Evolutionary conservation across 1,140 invertebrate species (phyloP).

Genomic region (Philopotamus ludificatus): DNA sequence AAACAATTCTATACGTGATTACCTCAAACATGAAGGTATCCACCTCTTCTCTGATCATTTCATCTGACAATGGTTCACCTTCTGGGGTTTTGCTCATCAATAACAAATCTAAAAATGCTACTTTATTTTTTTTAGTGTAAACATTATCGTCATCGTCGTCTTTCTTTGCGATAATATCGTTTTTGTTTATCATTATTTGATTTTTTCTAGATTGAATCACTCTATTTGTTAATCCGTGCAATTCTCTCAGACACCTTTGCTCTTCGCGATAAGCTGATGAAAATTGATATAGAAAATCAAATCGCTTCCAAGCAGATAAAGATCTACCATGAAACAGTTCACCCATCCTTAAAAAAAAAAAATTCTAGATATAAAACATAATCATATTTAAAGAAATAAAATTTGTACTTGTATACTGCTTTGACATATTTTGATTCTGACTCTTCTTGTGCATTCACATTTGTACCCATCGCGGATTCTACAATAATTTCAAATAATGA

Average conservation of each 20-base stretch:
- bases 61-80: slow-evolving; percentile 61
- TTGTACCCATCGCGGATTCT: slow-evolving; percentile 23
- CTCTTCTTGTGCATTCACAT: slow-evolving; percentile 14
- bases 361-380: not conserved
- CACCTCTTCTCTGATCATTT: too few relatives aligned
- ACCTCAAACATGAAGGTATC: too few relatives aligned
- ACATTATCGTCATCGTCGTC: too few relatives aligned
- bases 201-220: slow-evolving; percentile 28
- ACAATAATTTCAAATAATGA: too few relatives aligned
- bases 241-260: not conserved
- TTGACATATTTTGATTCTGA: slow-evolving; percentile 22
- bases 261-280: slow-evolving; percentile 14
- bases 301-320: slow-evolving; percentile 21
- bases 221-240: slow-evolving; percentile 24
- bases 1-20: too few relatives aligned
- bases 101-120: too few relatives aligned
- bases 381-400: not conserved
- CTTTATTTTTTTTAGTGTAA: too few relatives aligned
- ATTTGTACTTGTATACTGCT: slow-evolving; percentile 18
- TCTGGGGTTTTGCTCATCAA: too few relatives aligned
- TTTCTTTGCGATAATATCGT: too few relatives aligned
- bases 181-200: not conserved
- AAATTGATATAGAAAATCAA: slow-evolving; percentile 22
- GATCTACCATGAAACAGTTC: slow-evolving; percentile 5
- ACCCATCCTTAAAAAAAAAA: slow-evolving; percentile 7